Conservation (phyloP, 1,140 invertebrate genomes). For the Wasmannia auropunctata region DNA sequence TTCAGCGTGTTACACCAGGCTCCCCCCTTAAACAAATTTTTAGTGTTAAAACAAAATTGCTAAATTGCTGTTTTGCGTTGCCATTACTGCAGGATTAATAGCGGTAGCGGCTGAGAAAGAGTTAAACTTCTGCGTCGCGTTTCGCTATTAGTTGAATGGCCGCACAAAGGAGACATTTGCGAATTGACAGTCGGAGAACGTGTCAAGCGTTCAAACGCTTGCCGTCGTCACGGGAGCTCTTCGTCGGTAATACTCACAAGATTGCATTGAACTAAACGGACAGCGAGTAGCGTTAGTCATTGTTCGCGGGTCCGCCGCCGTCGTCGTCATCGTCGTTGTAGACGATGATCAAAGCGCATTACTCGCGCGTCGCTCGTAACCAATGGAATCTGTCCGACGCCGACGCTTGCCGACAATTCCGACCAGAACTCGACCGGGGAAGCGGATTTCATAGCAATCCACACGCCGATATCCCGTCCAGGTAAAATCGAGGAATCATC, state of each 20-base stretch:
- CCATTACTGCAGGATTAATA: not conserved
- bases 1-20: too few relatives aligned
- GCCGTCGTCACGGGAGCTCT: not conserved
- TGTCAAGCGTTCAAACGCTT: conserved; percentile 25
- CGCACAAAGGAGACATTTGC: conserved; percentile 21
- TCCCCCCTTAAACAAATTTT: too few relatives aligned
- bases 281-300: conserved; percentile 30
- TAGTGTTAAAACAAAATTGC: too few relatives aligned
- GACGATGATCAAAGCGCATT: conserved; percentile 55
- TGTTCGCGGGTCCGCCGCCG: conserved; percentile 24
- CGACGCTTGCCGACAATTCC: conserved; percentile 45
- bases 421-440: conserved; percentile 46
- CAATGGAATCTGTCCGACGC: conserved; percentile 30
- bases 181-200: conserved; percentile 33
- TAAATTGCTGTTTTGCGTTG: not conserved
- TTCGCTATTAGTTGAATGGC: not conserved
- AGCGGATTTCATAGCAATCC: conserved; percentile 29
- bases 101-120: not conserved
- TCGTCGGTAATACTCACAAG: conserved; percentile 33
- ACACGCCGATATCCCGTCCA: conserved; percentile 1
- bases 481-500: not conserved
- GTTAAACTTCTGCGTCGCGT: not conserved
- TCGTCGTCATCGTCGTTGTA: conserved; percentile 20
- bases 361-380: conserved; percentile 45
- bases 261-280: conserved; percentile 34